Percentiles rank a stretch among this genome's conserved stretches.
Evolutionary conservation across 2,888 invertebrate species (phyloP).

Genomic region (Acleris literana): DNA sequence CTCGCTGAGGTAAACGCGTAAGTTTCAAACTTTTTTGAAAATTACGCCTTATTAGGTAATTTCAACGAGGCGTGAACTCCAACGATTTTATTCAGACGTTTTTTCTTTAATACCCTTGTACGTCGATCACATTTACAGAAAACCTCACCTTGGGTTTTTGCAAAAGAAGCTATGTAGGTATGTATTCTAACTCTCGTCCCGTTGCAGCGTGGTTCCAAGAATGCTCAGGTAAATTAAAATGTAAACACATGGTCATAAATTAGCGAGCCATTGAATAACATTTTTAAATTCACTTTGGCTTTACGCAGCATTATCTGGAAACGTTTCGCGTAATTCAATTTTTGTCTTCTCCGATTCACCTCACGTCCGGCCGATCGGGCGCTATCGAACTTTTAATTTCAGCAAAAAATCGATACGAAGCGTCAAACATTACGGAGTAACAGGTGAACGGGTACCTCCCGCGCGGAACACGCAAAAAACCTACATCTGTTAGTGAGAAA

Average conservation of each 20-base stretch:
- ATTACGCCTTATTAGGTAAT: constrained; percentile 15
- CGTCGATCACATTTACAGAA: background rate
- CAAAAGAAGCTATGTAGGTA: background rate
- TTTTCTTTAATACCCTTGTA: background rate
- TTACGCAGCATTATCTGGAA: constrained; percentile 32
- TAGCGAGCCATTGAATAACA: constrained; percentile 32
- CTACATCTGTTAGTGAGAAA: constrained; percentile 72
- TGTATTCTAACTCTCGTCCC: background rate
- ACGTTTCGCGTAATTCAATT: constrained; percentile 37
- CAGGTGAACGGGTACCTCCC: constrained; percentile 76
- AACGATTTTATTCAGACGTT: background rate
- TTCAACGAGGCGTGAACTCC: background rate
- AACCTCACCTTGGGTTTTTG: background rate
- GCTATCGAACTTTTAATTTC: constrained; percentile 75
- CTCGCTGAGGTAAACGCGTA: constrained; percentile 13
- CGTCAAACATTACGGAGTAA: constrained; percentile 66
- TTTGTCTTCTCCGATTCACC: constrained; percentile 48
- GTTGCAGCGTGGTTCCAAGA: constrained; percentile 17
- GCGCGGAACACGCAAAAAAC: constrained; percentile 65
- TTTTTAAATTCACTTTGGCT: constrained; percentile 35
- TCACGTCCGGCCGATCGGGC: constrained; percentile 63
- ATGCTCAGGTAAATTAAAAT: constrained; percentile 33
- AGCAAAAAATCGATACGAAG: constrained; percentile 65
- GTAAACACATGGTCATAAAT: constrained; percentile 38
- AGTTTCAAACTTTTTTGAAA: constrained; percentile 17